A percentile compares a stretch with the other conserved stretches of the same genome.
Evolutionary conservation across 2,888 invertebrate genomes (phyloP).

Genomic region (Apodemia duryi): DNA sequence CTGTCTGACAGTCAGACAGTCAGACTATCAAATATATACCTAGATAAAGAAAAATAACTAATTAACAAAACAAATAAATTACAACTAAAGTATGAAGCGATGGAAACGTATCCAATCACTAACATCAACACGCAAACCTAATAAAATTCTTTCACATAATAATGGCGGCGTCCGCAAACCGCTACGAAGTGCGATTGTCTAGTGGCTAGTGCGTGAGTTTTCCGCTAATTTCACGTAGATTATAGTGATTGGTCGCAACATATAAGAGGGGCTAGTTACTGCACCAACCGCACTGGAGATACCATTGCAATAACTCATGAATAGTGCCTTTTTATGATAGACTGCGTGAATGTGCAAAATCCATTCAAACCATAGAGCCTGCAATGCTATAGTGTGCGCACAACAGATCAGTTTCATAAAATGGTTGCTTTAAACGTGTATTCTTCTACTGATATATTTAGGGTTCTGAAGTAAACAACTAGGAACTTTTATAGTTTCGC

Average conservation of each 20-base stretch:
- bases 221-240: slow-evolving; percentile 55
- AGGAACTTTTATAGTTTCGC: no score
- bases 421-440: not conserved
- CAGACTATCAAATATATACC: not conserved
- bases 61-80: slow-evolving; percentile 7
- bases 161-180: slow-evolving; percentile 42
- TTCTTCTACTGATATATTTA: no score
- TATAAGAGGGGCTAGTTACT: slow-evolving; percentile 41
- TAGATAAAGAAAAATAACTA: not conserved
- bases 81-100: not conserved
- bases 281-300: slow-evolving; percentile 39
- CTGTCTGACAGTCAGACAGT: no score
- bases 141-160: slow-evolving; percentile 22
- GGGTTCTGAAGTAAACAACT: no score
- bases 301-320: slow-evolving; percentile 12
- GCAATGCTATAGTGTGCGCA: slow-evolving; percentile 30
- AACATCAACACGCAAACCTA: slow-evolving; percentile 18
- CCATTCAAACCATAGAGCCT: slow-evolving; percentile 33
- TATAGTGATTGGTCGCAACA: slow-evolving; percentile 56
- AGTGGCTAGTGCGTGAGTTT: slow-evolving; percentile 47
- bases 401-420: slow-evolving; percentile 21
- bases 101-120: not conserved
- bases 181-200: slow-evolving; percentile 37
- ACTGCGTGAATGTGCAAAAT: slow-evolving; percentile 47
- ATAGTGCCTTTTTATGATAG: slow-evolving; percentile 45